These are phyloP conservation scores for Strix aluco DNA, from an alignment of 2,113 vertebrate species.

Conservation along the genomic window DNA sequence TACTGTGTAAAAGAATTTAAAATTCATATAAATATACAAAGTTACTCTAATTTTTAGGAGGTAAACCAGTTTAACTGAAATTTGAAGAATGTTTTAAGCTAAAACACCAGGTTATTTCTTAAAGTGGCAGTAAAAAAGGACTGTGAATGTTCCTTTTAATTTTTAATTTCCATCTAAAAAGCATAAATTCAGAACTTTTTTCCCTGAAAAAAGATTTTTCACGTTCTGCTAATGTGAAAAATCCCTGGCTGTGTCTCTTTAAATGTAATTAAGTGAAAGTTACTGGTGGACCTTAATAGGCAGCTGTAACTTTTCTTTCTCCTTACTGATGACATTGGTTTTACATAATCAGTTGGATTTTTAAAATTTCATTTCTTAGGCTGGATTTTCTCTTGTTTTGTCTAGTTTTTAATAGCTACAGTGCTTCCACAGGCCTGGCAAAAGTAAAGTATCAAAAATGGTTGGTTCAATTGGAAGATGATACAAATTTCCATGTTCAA, in stretches of 20 bases:
- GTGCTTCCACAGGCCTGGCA: background rate
- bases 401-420: background rate
- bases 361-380: background rate
- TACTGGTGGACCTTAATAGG: background rate
- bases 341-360: background rate
- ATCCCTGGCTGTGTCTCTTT: background rate
- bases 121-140: background rate
- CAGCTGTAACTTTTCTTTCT: background rate
- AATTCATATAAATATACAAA: background rate
- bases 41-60: background rate
- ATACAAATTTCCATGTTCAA: background rate
- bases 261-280: background rate
- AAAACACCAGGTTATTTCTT: background rate
- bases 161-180: background rate
- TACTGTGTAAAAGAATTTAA: background rate
- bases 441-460: background rate
- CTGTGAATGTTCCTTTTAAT: background rate
- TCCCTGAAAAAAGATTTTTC: background rate
- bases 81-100: background rate
- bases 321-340: background rate
- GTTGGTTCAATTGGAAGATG: background rate
- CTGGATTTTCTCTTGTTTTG: background rate
- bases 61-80: background rate
- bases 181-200: rapidly evolving
- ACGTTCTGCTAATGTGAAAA: background rate